A percentile compares a stretch with the other conserved stretches of the same genome.
Evolutionary conservation across 2,888 invertebrate genomes (phyloP).

Genomic region (Labia minor): DNA sequence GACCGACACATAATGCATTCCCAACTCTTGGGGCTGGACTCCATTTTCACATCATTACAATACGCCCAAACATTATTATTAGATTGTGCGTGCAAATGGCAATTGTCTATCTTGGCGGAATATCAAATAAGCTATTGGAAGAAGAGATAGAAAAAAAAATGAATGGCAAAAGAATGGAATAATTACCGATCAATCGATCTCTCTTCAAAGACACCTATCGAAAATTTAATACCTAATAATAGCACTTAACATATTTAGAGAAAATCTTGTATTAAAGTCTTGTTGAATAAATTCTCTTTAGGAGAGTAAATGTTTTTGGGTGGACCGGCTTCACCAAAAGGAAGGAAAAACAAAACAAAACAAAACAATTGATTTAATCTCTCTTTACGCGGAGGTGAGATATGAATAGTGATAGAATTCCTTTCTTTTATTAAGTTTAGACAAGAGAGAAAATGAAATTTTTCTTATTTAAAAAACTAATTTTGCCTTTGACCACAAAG

Average conservation of each 20-base stretch:
- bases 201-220: not conserved
- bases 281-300: not conserved
- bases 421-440: too few relatives aligned
- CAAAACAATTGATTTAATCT: too few relatives aligned
- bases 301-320: too few relatives aligned
- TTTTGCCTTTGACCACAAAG: too few relatives aligned
- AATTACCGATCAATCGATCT: not conserved
- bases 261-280: too few relatives aligned
- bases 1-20: slow-evolving; percentile 8
- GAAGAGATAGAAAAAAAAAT: too few relatives aligned
- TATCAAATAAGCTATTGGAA: not conserved
- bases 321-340: too few relatives aligned
- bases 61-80: slow-evolving; percentile 4
- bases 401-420: too few relatives aligned
- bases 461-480: too few relatives aligned
- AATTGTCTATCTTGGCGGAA: slow-evolving; percentile 13
- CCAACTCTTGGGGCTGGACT: not conserved
- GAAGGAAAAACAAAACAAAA: too few relatives aligned
- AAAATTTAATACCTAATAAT: not conserved
- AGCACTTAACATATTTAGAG: not conserved
- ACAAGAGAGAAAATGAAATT: too few relatives aligned
- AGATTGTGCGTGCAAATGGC: slow-evolving; percentile 13
- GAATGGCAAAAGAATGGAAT: not conserved
- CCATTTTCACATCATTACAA: slow-evolving; percentile 13
- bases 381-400: too few relatives aligned